phyloP scores from a whole-genome alignment of 2,113 vertebrate species.

The Todiramphus chloris region DNA sequence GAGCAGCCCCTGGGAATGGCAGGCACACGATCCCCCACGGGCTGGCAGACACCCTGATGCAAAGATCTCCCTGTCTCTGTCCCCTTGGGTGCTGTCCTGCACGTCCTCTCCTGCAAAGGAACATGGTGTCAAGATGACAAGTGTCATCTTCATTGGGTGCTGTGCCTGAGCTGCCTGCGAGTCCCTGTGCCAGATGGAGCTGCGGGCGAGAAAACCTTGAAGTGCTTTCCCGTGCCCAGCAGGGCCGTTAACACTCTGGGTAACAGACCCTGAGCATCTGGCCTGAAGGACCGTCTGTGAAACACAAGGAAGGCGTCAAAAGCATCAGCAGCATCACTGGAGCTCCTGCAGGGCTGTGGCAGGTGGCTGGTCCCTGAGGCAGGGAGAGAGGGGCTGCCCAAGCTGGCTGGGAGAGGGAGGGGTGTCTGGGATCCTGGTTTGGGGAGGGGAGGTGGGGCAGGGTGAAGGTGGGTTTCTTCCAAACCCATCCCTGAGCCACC shows the following conservation, averaged over 20 bases:
- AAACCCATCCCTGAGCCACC: background rate
- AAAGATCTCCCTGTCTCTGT: background rate
- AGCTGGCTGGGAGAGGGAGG: background rate
- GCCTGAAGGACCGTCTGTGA: background rate
- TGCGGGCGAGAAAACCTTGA: accelerated
- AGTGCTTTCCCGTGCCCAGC: background rate
- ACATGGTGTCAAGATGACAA: background rate
- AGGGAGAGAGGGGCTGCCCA: background rate
- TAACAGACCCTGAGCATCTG: accelerated
- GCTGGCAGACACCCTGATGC: background rate
- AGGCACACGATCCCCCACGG: accelerated
- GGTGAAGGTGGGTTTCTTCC: background rate
- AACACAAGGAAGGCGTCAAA: background rate
- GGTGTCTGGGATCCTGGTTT: accelerated
- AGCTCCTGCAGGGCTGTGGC: background rate
- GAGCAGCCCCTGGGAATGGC: background rate
- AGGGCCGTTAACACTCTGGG: background rate
- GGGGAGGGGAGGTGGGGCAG: background rate
- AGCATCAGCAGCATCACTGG: accelerated
- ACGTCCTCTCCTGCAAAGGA: background rate
- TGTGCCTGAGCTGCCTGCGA: accelerated
- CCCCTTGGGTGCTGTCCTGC: background rate
- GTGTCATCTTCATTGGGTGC: background rate
- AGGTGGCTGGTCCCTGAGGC: background rate
- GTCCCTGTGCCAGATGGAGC: accelerated